These are phyloP conservation scores for Drosophila anomalata DNA, from an alignment of 2,888 invertebrate genomes.

Conservation along the genomic window DNA sequence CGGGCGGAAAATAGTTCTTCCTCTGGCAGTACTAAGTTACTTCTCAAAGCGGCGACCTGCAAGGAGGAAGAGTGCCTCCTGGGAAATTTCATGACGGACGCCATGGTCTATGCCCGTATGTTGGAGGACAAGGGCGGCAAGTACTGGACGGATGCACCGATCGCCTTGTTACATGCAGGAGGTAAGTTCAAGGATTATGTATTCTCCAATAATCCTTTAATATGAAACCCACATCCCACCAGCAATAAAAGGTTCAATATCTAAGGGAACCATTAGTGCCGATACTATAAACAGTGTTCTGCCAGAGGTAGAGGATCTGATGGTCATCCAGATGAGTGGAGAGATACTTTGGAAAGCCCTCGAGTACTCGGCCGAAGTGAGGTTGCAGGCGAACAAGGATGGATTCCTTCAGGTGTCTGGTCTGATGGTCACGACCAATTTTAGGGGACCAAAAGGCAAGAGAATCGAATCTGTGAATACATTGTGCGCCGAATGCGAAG, in stretches of 20 bases:
- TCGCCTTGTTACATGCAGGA: slow-evolving; percentile 91
- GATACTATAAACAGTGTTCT: not conserved
- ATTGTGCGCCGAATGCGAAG: not conserved
- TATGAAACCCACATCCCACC: not conserved
- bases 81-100: slow-evolving; percentile 92
- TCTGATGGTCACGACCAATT: not conserved
- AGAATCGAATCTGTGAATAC: not conserved
- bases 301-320: not conserved
- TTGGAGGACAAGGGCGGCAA: slow-evolving; percentile 75
- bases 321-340: not conserved
- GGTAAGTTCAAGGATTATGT: slow-evolving; percentile 80
- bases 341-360: not conserved
- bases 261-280: not conserved
- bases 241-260: not conserved
- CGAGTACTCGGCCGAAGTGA: not conserved
- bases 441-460: not conserved
- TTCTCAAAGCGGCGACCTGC: slow-evolving; percentile 87
- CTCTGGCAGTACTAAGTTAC: slow-evolving; percentile 89
- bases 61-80: slow-evolving; percentile 91
- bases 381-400: not conserved
- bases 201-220: not conserved
- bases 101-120: slow-evolving; percentile 87
- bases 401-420: not conserved
- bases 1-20: slow-evolving; percentile 66
- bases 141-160: slow-evolving; percentile 91